Base-by-base conservation (phyloP, 2,888 invertebrate genomes). In the Meteorus colon region DNA sequence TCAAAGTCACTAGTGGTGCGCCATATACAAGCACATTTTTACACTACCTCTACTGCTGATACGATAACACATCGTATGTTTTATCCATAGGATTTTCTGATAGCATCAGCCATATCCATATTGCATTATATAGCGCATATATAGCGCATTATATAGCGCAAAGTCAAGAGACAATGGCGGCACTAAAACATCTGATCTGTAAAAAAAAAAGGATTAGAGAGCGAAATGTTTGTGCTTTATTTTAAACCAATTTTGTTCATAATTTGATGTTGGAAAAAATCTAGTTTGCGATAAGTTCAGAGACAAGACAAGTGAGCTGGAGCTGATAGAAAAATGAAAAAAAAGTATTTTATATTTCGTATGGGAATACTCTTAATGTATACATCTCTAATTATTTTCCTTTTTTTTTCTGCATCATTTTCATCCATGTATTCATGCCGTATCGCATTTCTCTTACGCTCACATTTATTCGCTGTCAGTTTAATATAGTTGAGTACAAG, bases 401-500 rank as follows among this genome's bases (percentile, higher is more conserved):
- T 16, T 10, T 45, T 12, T 45, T 45, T 48, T n/a, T 4, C n/a
- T 48, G 48, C 6, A 16, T n/a, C 41, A 41, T 41, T 10, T 41
- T 12, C 41, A 41, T 41, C 4, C 0, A 41, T 41, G 41, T 6
- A 41, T 41, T 8, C 41, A 41, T 41, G 0, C 41, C 41, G 12
- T 41, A 41, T 41, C 41, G 41, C 41, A 12, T 41, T 41, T 41
- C 41, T 8, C 1, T 55, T 24, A 8, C n/a, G 55, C 55, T 55
- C 10, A 19, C 19, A 55, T 55, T 55, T 24, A 55, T 55, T 6
- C 19, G 19, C 55, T 55, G 55, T 55, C 55, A 55, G 55, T 55
- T 55, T 55, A 19, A 55, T 55, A 55, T 19, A 55, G 55, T 55
- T 55, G 4, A 55, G 19, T 55, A 55, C 48, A 48, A 48, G 55